Evolutionary conservation across 2,113 vertebrate genomes (phyloP).

Genomic region (Pachypanchax playfairii): DNA sequence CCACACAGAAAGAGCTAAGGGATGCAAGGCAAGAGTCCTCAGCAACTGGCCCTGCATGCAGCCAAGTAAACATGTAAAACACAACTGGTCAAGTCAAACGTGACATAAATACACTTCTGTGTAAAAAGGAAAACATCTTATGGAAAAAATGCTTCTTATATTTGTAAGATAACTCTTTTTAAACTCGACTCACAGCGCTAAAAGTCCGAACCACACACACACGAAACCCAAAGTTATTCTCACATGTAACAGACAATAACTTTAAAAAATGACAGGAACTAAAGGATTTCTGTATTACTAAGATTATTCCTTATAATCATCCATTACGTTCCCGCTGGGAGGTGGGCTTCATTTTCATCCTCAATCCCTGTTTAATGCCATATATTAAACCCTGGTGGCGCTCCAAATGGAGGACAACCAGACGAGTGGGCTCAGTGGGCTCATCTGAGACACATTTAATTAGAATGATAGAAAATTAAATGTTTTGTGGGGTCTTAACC

Average conservation of each 20-base stretch:
- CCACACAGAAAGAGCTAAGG: too few relatives aligned
- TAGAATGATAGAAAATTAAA: conserved; percentile 76
- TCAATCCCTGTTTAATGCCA: conserved; percentile 79
- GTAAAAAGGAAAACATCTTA: conserved; percentile 22
- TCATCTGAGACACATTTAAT: conserved; percentile 81
- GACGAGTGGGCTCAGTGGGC: conserved; percentile 74
- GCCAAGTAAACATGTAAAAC: not conserved
- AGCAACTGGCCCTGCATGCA: too few relatives aligned
- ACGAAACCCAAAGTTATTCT: conserved; percentile 40
- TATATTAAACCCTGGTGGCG: conserved; percentile 80
- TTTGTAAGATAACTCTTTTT: too few relatives aligned
- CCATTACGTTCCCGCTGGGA: conserved; percentile 81
- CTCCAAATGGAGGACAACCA: conserved; percentile 74
- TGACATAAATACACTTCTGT: conserved; percentile 3
- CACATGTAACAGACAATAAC: conserved; percentile 66
- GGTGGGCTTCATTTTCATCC: conserved; percentile 77
- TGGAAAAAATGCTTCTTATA: conserved; percentile 44
- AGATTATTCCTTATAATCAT: conserved; percentile 81
- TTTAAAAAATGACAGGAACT: conserved; percentile 70
- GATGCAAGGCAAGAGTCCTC: too few relatives aligned
- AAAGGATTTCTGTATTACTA: conserved; percentile 76
- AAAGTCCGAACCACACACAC: too few relatives aligned
- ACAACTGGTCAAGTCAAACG: not conserved
- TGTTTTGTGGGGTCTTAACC: conserved; percentile 77
- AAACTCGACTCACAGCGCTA: conserved; percentile 28